These are phyloP conservation scores for Schmidtea mediterranea DNA, from an alignment of 1,140 invertebrate species.

Conservation along the genomic window DNA sequence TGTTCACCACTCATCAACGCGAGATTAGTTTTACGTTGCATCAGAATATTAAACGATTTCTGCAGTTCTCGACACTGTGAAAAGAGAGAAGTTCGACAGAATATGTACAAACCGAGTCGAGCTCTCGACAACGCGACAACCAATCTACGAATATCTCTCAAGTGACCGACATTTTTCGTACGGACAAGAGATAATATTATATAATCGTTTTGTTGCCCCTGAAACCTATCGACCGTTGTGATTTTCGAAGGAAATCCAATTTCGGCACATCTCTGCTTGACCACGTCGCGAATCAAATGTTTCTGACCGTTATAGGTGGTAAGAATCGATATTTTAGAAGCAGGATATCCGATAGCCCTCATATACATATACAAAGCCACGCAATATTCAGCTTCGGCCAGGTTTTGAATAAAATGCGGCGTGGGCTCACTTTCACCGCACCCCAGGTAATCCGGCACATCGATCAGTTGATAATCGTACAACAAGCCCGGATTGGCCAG, in stretches of 20 bases:
- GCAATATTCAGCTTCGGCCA: slow-evolving; percentile 91
- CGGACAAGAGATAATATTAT: slow-evolving; percentile 78
- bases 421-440: slow-evolving; percentile 85
- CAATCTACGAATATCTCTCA: slow-evolving; percentile 72
- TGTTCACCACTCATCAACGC: neutral
- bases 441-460: slow-evolving; percentile 86
- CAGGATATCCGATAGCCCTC: slow-evolving; percentile 79
- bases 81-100: slow-evolving; percentile 67
- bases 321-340: slow-evolving; percentile 72
- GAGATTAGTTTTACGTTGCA: slow-evolving; percentile 6
- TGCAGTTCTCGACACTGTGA: slow-evolving; percentile 82
- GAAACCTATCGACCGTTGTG: slow-evolving; percentile 83
- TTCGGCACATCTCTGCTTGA: slow-evolving; percentile 64
- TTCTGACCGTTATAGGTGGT: slow-evolving; percentile 99
- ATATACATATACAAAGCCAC: slow-evolving; percentile 96
- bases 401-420: slow-evolving; percentile 89
- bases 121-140: slow-evolving; percentile 93
- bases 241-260: slow-evolving; percentile 74
- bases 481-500: slow-evolving; percentile 65
- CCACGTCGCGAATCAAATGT: slow-evolving; percentile 76
- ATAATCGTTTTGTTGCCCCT: slow-evolving; percentile 97
- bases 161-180: slow-evolving; percentile 77
- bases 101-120: slow-evolving; percentile 79
- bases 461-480: slow-evolving; percentile 76
- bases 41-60: slow-evolving; percentile 64